Evolutionary conservation across 2,888 invertebrate genomes (phyloP).

Genomic region (Eupithecia vulgata): DNA sequence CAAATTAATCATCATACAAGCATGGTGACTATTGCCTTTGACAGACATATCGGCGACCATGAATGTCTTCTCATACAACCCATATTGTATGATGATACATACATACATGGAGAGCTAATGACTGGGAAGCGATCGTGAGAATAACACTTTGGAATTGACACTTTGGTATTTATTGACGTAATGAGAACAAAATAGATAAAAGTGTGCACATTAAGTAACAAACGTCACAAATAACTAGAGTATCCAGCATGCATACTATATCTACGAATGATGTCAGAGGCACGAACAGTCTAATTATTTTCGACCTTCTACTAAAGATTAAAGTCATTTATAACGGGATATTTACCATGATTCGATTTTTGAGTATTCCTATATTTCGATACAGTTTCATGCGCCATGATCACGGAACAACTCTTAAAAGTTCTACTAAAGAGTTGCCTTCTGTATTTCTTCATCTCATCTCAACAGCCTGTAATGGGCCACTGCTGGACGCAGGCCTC

Average conservation of each 20-base stretch:
- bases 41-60: constrained; percentile 62
- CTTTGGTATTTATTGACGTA: constrained; percentile 28
- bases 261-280: too few species aligned
- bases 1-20: constrained; percentile 49
- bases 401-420: too few species aligned
- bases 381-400: too few species aligned
- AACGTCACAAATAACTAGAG: not conserved
- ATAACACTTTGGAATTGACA: constrained; percentile 28
- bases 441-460: too few species aligned
- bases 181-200: constrained; percentile 17
- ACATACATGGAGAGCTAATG: constrained; percentile 51
- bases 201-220: not conserved
- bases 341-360: too few species aligned
- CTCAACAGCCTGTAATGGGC: too few species aligned
- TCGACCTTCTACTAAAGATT: too few species aligned
- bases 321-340: too few species aligned
- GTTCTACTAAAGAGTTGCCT: too few species aligned
- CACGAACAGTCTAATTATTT: too few species aligned
- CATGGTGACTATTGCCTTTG: constrained; percentile 54
- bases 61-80: constrained; percentile 40
- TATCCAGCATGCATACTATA: not conserved
- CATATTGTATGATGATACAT: not conserved
- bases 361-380: too few species aligned
- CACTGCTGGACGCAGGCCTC: too few species aligned
- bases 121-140: constrained; percentile 51